Evolutionary conservation across 2,888 invertebrate genomes (phyloP).

Genomic region (Oxycera nigricornis): DNA sequence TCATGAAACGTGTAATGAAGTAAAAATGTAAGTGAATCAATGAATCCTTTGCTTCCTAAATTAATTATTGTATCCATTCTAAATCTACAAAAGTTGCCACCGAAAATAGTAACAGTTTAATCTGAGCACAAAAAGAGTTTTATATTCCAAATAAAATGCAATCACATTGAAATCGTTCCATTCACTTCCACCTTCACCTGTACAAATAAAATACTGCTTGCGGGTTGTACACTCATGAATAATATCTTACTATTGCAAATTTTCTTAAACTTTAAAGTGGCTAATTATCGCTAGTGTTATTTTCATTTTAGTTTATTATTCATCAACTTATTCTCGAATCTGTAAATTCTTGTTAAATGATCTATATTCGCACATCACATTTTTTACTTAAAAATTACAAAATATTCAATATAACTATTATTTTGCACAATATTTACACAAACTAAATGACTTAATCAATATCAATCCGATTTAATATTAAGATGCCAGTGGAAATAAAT

Average conservation of each 20-base stretch:
- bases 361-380: constrained; percentile 41
- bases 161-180: no score
- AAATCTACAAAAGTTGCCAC: no score
- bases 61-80: no score
- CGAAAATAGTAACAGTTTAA: no score
- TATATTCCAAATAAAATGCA: no score
- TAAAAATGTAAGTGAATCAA: no score
- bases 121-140: no score
- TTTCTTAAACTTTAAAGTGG: not conserved
- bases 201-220: constrained; percentile 18
- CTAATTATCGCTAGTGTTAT: not conserved
- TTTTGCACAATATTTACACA: constrained; percentile 34
- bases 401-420: constrained; percentile 1
- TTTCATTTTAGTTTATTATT: not conserved
- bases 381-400: constrained; percentile 30
- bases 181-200: no score
- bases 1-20: no score
- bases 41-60: no score
- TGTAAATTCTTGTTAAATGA: constrained; percentile 3
- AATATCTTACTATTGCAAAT: constrained; percentile 26
- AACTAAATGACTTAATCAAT: no score
- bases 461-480: not conserved
- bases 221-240: constrained; percentile 26
- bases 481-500: not conserved
- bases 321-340: not conserved